Conservation (phyloP, 2,113 vertebrate species). For the Eolophus roseicapilla region DNA sequence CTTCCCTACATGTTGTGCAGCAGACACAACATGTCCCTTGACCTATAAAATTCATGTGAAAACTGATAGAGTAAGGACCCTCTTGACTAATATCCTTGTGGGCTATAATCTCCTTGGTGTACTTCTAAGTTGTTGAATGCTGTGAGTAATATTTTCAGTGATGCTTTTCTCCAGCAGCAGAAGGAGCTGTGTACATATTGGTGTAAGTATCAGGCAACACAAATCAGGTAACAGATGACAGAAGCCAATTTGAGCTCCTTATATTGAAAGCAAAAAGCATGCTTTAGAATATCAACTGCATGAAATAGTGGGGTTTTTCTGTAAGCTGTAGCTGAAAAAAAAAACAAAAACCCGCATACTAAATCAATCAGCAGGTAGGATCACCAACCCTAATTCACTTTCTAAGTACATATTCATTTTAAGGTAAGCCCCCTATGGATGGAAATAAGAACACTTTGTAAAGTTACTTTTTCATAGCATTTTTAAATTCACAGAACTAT, state of each 20-base stretch:
- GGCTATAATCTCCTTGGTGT: background rate
- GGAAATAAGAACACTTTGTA: background rate
- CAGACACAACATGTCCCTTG: background rate
- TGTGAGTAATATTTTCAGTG: background rate
- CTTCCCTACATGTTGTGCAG: background rate
- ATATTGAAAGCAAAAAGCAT: background rate
- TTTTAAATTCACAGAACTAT: background rate
- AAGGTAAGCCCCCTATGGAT: accelerated
- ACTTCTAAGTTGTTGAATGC: background rate
- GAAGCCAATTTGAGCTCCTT: background rate
- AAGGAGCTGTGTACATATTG: background rate
- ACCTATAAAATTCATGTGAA: background rate
- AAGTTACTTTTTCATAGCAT: background rate
- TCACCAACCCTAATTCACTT: background rate
- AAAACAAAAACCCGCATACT: background rate
- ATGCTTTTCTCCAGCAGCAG: background rate
- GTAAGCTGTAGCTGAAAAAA: background rate
- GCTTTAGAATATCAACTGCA: background rate
- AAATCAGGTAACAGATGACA: background rate
- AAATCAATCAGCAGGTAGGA: background rate
- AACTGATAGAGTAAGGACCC: background rate
- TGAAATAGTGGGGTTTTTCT: background rate
- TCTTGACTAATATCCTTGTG: background rate
- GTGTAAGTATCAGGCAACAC: background rate
- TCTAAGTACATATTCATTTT: background rate